phyloP scores from a whole-genome alignment of 2,888 invertebrate species.

The Zeuzera pyrina region DNA sequence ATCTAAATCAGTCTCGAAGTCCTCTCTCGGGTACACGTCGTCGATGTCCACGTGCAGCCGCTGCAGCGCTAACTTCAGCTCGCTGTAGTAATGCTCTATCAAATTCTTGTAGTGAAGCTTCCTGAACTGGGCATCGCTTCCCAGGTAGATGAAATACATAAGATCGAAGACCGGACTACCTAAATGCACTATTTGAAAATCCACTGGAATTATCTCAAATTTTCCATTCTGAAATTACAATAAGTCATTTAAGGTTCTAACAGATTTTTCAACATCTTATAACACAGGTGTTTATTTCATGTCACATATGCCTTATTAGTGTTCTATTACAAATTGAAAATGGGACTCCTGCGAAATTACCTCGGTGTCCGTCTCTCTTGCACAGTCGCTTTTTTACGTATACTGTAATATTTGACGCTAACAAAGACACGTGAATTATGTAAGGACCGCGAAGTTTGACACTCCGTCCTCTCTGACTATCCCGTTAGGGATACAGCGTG shows the following conservation, averaged over 20 bases:
- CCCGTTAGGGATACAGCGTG: too few species aligned
- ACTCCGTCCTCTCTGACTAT: too few species aligned
- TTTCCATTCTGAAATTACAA: constrained; percentile 30
- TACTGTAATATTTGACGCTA: too few species aligned
- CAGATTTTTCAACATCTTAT: not conserved
- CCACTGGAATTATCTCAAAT: constrained; percentile 31
- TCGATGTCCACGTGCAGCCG: constrained; percentile 9
- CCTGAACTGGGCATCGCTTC: constrained; percentile 31
- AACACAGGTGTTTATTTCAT: not conserved
- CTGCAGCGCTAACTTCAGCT: constrained; percentile 10
- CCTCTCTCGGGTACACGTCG: constrained; percentile 6
- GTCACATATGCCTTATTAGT: too few species aligned
- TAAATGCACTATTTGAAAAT: constrained; percentile 41
- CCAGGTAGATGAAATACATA: constrained; percentile 41
- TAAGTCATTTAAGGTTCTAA: too few species aligned
- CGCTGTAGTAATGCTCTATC: constrained; percentile 23
- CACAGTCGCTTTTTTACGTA: too few species aligned
- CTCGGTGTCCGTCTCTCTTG: too few species aligned
- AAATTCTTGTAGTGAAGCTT: constrained; percentile 21
- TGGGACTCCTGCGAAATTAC: too few species aligned
- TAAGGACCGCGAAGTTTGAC: too few species aligned
- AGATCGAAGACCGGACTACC: constrained; percentile 38
- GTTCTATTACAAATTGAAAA: too few species aligned
- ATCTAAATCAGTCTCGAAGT: constrained; percentile 6
- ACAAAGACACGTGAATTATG: too few species aligned